Base-by-base conservation (phyloP, 2,113 vertebrate genomes). In the Sander lucioperca region DNA sequence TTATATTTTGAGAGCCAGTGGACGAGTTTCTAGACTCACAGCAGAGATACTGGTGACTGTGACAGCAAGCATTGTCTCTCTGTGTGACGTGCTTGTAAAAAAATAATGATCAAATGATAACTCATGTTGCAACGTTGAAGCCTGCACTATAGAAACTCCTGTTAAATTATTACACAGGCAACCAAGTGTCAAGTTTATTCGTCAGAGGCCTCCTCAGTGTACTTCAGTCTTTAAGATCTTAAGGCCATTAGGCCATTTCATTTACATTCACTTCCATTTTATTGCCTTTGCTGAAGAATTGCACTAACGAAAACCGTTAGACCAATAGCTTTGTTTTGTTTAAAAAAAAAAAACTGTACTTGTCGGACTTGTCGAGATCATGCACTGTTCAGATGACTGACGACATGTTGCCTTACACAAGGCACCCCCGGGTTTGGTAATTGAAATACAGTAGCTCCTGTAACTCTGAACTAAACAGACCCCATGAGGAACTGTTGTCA, bases 401-500 rank as follows among this genome's bases (percentile, higher is more conserved):
- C 87, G 78, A 78, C 74, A 79, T 21, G 59, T 81, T 84, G 67
- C 53, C 54, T 81, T 65, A 56, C 74, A 83, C 77, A 81, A 84
- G 45, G 14, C 25, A 23, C 50, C 73, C 39, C 25, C 13, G 43
- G 68, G 72, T 89, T 89, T 88, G 65, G 85, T 81, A 88, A 90
- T 61, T 69, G 75, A 84, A 84, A 72, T 75, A 43, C 39, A 9
- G 25, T 66, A 19, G 51, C 73, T 74, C 71, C 58, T 79, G 57
- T 74, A 82, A 58, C 66, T 57, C 27, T 74, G 39, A 66, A 70
- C 71, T 71, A 30, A 80, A 80, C 19, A 19, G 63, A 69, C 73
- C 59, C 36, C 47, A 50, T 56, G 64, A 86, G 77, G 84, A 90
- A 79, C 82, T 83, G 62, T 82, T 88, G 88, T 79, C 69, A 85